Conservation (phyloP, 2,888 invertebrate species). For the Leucophenga montana region DNA sequence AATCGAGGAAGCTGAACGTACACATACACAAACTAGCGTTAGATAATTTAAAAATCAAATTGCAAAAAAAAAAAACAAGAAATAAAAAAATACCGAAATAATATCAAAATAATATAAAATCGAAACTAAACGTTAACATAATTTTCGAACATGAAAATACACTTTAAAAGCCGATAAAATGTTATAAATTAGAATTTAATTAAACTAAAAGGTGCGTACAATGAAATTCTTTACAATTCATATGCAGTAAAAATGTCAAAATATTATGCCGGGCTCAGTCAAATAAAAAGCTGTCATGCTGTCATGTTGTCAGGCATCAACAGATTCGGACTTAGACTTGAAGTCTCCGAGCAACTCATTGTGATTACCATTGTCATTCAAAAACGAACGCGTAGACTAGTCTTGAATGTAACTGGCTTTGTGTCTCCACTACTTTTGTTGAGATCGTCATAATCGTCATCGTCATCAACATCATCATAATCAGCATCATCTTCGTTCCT, state of each 20-base stretch:
- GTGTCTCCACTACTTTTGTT: no score
- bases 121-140: constrained; percentile 42
- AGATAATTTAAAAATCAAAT: constrained; percentile 22
- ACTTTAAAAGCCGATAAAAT: constrained; percentile 58
- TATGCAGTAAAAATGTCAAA: constrained; percentile 66
- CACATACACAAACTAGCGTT: neutral
- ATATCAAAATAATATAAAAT: constrained; percentile 39
- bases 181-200: constrained; percentile 64
- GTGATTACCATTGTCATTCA: constrained; percentile 50
- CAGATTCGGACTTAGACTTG: constrained; percentile 3
- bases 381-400: neutral
- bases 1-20: neutral
- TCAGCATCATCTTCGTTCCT: constrained; percentile 22
- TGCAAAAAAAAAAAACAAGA: constrained; percentile 28
- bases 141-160: constrained; percentile 57
- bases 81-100: constrained; percentile 33
- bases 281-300: constrained; percentile 54
- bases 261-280: constrained; percentile 54
- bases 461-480: neutral
- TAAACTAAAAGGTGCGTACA: constrained; percentile 50
- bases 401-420: constrained; percentile 14
- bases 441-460: neutral
- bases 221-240: constrained; percentile 52
- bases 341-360: constrained; percentile 33
- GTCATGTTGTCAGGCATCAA: constrained; percentile 58